These are phyloP conservation scores for Drosophila mulleri DNA, from an alignment of 2,888 invertebrate species.

Conservation along the genomic window DNA sequence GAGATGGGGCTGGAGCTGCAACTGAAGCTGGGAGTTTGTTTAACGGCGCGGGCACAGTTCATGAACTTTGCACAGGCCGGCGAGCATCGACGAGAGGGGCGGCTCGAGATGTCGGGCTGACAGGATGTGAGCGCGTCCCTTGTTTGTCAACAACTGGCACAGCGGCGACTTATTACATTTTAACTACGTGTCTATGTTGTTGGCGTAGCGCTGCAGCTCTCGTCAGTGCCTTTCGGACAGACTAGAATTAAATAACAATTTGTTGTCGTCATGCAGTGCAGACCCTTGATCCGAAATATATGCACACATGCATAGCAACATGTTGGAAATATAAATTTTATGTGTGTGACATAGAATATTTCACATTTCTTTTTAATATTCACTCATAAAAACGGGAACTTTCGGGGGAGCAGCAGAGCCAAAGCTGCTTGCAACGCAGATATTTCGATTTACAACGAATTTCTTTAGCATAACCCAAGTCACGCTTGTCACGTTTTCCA, in stretches of 20 bases:
- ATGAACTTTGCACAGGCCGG: conserved; percentile 63
- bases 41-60: conserved; percentile 52
- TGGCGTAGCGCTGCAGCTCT: conserved; percentile 23
- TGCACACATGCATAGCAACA: background rate
- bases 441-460: background rate
- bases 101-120: conserved; percentile 45
- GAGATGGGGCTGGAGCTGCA: conserved; percentile 9
- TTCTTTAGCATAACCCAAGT: background rate
- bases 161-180: conserved; percentile 68
- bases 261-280: conserved; percentile 28
- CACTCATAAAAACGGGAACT: conserved; percentile 6
- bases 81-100: conserved; percentile 2
- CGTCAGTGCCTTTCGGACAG: conserved; percentile 33
- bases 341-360: conserved; percentile 14
- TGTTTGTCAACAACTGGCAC: conserved; percentile 69
- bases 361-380: conserved; percentile 14
- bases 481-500: conserved; percentile 8
- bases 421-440: background rate
- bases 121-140: conserved; percentile 73
- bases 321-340: conserved; percentile 10
- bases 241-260: conserved; percentile 58
- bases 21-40: conserved; percentile 14
- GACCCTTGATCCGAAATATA: conserved; percentile 1
- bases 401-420: background rate
- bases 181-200: conserved; percentile 51